These are phyloP conservation scores for Odontamblyopus lacepedii DNA, from an alignment of 2,797 vertebrate species.

Conservation along the genomic window DNA sequence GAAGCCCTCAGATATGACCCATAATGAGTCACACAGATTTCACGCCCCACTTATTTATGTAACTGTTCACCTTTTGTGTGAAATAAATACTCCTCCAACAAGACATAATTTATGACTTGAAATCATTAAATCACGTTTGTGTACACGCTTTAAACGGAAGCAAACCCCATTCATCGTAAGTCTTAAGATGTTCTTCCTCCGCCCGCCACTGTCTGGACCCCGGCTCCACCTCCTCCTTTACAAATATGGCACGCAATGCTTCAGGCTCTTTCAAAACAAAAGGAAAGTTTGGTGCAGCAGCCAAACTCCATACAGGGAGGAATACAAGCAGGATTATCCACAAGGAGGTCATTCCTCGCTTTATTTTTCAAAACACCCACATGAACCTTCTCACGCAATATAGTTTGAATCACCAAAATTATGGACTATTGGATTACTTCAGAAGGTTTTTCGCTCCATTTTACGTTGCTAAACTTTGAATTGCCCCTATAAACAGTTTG, in stretches of 20 bases:
- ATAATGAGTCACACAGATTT: background rate
- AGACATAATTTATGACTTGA: conserved; percentile 15
- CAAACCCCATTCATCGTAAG: background rate
- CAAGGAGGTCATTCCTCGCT: conserved; percentile 13
- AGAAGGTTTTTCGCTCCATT: background rate
- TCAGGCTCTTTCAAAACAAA: conserved; percentile 30
- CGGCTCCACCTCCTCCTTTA: conserved; percentile 24
- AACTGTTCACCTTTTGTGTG: background rate
- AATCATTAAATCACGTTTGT: conserved; percentile 5
- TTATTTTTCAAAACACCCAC: conserved; percentile 12
- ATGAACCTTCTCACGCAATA: conserved; percentile 1
- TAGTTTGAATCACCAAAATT: conserved; percentile 9
- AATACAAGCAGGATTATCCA: conserved; percentile 27
- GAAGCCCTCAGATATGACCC: background rate
- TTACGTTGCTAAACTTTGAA: background rate
- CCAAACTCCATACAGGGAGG: conserved; percentile 18
- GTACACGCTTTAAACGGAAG: background rate
- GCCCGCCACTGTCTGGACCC: conserved; percentile 21
- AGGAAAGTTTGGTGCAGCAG: conserved; percentile 14
- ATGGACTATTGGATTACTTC: conserved; percentile 1
- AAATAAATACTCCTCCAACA: background rate
- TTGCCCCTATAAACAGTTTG: conserved; percentile 5
- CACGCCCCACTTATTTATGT: background rate
- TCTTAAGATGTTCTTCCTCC: conserved; percentile 20
- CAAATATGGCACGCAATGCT: conserved; percentile 27